These are phyloP conservation scores for Lacanobia wlatinum DNA, from an alignment of 2,888 invertebrate species.

Conservation along the genomic window DNA sequence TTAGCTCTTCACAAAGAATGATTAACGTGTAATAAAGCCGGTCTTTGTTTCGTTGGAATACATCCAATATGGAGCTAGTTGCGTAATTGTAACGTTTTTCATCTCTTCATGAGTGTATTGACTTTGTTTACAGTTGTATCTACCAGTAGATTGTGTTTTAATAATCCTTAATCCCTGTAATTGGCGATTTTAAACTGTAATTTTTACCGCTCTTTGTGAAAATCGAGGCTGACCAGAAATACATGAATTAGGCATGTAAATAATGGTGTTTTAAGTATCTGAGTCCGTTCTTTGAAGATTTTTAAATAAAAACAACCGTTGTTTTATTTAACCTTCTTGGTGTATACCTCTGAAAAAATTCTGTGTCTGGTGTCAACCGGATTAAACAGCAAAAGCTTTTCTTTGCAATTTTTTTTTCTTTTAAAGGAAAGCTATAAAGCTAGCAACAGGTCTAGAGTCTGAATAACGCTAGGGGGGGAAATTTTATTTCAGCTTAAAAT, in stretches of 20 bases:
- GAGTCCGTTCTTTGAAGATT: slow-evolving; percentile 34
- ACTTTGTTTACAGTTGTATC: slow-evolving; percentile 59
- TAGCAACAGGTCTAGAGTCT: not conserved
- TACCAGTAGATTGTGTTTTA: slow-evolving; percentile 31
- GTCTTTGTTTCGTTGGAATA: slow-evolving; percentile 75
- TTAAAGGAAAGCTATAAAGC: not conserved
- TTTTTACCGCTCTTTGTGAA: slow-evolving; percentile 23
- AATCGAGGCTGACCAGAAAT: slow-evolving; percentile 13
- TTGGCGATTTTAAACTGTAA: slow-evolving; percentile 14
- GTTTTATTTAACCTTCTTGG: slow-evolving; percentile 22
- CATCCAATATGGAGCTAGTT: slow-evolving; percentile 71
- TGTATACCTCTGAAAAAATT: not conserved
- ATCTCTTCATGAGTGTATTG: slow-evolving; percentile 63
- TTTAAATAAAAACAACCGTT: slow-evolving; percentile 26
- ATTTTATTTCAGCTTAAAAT: slow-evolving; percentile 7
- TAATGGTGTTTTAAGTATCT: slow-evolving; percentile 23
- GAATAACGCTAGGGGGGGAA: not conserved
- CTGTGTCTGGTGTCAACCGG: not conserved
- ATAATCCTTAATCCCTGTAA: slow-evolving; percentile 41
- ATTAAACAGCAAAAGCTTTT: slow-evolving; percentile 18
- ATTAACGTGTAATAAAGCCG: slow-evolving; percentile 71
- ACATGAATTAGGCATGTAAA: slow-evolving; percentile 14
- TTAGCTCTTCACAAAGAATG: slow-evolving; percentile 71
- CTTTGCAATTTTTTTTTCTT: not conserved
- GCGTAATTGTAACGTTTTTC: slow-evolving; percentile 67